A percentile compares a stretch with the other conserved stretches of the same genome.
Conservation (phyloP, 2,113 vertebrate genomes). For the Python bivittatus region DNA sequence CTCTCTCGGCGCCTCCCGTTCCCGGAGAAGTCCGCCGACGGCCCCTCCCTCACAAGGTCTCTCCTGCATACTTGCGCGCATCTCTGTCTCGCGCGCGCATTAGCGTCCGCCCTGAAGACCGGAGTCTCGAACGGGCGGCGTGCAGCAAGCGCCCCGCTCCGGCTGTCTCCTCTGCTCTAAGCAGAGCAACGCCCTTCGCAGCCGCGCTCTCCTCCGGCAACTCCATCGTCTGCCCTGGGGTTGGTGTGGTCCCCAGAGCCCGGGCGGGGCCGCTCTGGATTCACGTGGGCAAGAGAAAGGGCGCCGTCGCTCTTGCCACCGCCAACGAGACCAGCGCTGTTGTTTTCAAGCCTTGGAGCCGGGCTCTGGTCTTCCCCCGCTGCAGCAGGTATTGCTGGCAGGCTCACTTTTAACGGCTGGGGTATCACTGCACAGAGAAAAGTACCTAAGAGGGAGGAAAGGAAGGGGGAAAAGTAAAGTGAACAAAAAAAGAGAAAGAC, state of each 20-base stretch:
- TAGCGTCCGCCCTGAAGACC: neutral
- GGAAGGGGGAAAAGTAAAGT: neutral
- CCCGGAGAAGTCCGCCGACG: neutral
- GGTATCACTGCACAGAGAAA: neutral
- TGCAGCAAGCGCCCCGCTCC: neutral
- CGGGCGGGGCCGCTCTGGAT: neutral
- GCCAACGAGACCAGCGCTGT: neutral
- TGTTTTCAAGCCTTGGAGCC: neutral
- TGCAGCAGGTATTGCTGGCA: neutral
- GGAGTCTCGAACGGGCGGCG: neutral
- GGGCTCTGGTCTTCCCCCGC: neutral
- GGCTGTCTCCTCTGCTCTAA: neutral
- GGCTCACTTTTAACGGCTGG: neutral
- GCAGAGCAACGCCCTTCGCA: neutral
- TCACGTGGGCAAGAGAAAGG: neutral
- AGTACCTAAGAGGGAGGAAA: neutral
- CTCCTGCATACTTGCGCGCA: neutral
- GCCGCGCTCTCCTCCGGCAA: neutral
- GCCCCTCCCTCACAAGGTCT: neutral
- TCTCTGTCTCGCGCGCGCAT: neutral
- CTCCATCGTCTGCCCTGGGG: neutral
- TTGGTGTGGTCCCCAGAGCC: slow-evolving; percentile 2
- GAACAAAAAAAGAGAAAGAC: neutral
- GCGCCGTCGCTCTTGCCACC: neutral
- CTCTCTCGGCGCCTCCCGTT: neutral